Evolutionary conservation across 2,888 invertebrate species (phyloP), one percentile per base, ranked within the genome.

Genomic region (Dryococelus australis): DNA sequence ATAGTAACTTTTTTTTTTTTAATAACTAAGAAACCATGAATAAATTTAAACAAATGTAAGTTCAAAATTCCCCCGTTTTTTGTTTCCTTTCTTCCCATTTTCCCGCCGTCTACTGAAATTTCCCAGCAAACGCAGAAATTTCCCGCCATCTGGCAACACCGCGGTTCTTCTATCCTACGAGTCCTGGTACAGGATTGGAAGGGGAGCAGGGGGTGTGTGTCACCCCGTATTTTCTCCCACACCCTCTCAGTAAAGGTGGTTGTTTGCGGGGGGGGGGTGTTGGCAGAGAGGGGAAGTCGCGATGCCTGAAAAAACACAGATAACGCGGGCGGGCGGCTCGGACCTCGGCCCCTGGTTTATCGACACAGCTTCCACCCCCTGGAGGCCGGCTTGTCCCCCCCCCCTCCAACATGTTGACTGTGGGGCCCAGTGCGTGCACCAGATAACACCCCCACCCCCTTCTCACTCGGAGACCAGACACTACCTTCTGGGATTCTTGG

Each of bases 251-350:
- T 0, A 24, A 65, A 16, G 20, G 65, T 24, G 65, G 16, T n/a
- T n/a, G n/a, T n/a, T n/a, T n/a, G n/a, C n/a, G n/a, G n/a, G n/a
- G n/a, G n/a, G n/a, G 0, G 65, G 51, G 51, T 3, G 51, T 51
- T 20, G 51, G 51, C 1, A 35, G 35, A 3, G 51, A 20, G 65
- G n/a, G 65, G 65, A 20, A 65, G n/a, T 10, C 8, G 24, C 2
- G 65, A 20, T n/a, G 65, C 65, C 65, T 65, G 65, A n/a, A 65
- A 65, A 65, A 65, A 65, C 65, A 65, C 65, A 65, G 65, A 65
- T 65, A 65, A 65, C 24, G 65, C n/a, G 65, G 13, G 10, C 16
- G 5, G 65, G 65, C 65, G 51, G 1, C 51, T 51, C 20, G 51
- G 51, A 3, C n/a, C 51, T 51, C 20, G 51, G 51, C 51, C n/a